Conservation (phyloP, 2,888 invertebrate species). For the Morpho deidamia region DNA sequence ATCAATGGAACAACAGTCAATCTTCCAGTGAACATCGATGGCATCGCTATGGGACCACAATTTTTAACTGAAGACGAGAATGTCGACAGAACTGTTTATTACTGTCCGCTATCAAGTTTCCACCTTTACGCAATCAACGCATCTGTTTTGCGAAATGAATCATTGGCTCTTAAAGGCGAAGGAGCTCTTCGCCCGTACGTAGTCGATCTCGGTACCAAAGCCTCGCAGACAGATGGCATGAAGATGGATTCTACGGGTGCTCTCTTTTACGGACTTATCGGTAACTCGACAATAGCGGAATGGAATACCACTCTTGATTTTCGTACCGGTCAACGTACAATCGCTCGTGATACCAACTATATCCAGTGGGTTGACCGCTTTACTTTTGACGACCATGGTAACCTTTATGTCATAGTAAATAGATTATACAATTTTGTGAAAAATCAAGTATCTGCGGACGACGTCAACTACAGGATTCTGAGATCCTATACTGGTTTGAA, state of each 20-base stretch:
- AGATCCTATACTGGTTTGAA: slow-evolving; percentile 78
- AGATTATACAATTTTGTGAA: slow-evolving; percentile 82
- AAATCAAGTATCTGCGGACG: slow-evolving; percentile 74
- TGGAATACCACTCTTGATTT: slow-evolving; percentile 82
- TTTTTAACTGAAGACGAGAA: slow-evolving; percentile 49
- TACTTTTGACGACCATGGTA: slow-evolving; percentile 81
- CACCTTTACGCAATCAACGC: slow-evolving; percentile 82
- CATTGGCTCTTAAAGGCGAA: slow-evolving; percentile 48
- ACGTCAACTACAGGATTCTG: slow-evolving; percentile 83
- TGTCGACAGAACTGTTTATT: slow-evolving; percentile 79
- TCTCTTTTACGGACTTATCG: slow-evolving; percentile 83
- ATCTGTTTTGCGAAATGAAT: slow-evolving; percentile 77
- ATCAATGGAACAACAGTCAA: slow-evolving; percentile 79
- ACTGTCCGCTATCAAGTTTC: slow-evolving; percentile 83
- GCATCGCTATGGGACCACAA: slow-evolving; percentile 84
- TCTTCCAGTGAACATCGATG: slow-evolving; percentile 81
- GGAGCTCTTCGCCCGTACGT: slow-evolving; percentile 68
- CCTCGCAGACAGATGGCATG: slow-evolving; percentile 86
- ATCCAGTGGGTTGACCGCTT: slow-evolving; percentile 87
- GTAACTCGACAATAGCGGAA: slow-evolving; percentile 82
- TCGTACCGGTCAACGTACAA: slow-evolving; percentile 78
- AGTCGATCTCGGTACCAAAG: slow-evolving; percentile 79
- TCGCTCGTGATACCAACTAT: slow-evolving; percentile 81
- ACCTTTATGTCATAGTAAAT: slow-evolving; percentile 83
- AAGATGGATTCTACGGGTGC: slow-evolving; percentile 84